These are phyloP conservation scores for Atta colombica DNA, from an alignment of 1,140 invertebrate species.

Conservation along the genomic window DNA sequence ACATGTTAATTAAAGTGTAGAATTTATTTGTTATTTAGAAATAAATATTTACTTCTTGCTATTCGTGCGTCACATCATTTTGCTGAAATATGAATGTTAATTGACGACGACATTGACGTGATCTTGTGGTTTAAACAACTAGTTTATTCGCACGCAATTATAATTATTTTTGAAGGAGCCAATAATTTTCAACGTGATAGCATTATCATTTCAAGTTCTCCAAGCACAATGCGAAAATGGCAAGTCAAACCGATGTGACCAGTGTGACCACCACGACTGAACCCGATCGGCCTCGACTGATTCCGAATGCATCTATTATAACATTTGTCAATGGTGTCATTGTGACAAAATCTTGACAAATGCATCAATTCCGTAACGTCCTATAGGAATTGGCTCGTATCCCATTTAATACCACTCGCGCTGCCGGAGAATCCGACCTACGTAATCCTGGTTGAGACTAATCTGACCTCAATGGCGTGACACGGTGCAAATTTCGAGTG, in stretches of 20 bases:
- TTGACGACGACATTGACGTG: background rate
- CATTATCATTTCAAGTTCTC: background rate
- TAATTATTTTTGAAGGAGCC: background rate
- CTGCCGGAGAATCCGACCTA: conserved; percentile 48
- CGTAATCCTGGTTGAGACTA: conserved; percentile 81
- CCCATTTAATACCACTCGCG: conserved; percentile 71
- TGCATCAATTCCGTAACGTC: conserved; percentile 10
- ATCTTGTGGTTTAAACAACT: conserved; percentile 10
- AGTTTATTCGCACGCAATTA: conserved; percentile 9
- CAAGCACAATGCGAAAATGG: background rate
- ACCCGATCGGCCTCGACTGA: background rate
- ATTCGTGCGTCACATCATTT: background rate
- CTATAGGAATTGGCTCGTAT: conserved; percentile 72
- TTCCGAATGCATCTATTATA: conserved; percentile 42
- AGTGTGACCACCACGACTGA: background rate
- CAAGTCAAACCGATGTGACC: background rate
- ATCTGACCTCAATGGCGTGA: conserved; percentile 80
- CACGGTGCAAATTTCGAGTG: conserved; percentile 76
- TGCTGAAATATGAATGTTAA: conserved; percentile 21
- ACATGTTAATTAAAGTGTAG: conserved; percentile 6
- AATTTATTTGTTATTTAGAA: conserved; percentile 54
- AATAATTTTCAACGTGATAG: background rate
- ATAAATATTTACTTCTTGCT: background rate
- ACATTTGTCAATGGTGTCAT: conserved; percentile 51
- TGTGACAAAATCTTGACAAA: conserved; percentile 35